Evolutionary conservation across 2,113 vertebrate species (phyloP).

Genomic region (Acinonyx jubatus): DNA sequence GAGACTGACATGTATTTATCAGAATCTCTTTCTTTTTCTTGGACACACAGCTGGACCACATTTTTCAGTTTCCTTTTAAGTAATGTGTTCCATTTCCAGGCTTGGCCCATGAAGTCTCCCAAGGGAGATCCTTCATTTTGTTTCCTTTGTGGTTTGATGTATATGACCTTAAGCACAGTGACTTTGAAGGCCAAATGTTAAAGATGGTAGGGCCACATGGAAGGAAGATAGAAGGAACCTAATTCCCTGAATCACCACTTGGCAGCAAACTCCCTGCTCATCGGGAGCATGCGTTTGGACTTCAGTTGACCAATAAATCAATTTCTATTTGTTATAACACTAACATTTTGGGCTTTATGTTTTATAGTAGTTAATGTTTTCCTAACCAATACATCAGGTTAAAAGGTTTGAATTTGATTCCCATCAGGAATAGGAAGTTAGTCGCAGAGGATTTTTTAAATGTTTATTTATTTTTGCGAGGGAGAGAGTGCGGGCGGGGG

Average conservation of each 20-base stretch:
- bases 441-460: background rate
- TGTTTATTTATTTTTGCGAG: background rate
- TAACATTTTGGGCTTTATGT: background rate
- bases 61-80: constrained; percentile 21
- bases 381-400: background rate
- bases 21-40: constrained; percentile 30
- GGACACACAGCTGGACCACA: background rate
- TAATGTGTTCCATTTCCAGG: background rate
- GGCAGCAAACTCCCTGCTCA: background rate
- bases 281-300: background rate
- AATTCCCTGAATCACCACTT: background rate
- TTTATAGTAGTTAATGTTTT: constrained; percentile 32
- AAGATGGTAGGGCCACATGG: background rate
- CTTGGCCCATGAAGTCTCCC: background rate
- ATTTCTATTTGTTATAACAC: background rate
- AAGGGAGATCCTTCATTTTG: background rate
- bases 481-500: background rate
- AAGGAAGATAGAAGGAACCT: background rate
- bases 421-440: background rate
- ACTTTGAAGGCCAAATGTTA: constrained; percentile 3
- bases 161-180: background rate
- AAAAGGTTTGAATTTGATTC: background rate
- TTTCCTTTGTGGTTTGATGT: constrained; percentile 36
- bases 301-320: background rate
- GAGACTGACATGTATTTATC: background rate